phyloP scores from a whole-genome alignment of 2,888 invertebrate species.

The Harpalus rufipes region DNA sequence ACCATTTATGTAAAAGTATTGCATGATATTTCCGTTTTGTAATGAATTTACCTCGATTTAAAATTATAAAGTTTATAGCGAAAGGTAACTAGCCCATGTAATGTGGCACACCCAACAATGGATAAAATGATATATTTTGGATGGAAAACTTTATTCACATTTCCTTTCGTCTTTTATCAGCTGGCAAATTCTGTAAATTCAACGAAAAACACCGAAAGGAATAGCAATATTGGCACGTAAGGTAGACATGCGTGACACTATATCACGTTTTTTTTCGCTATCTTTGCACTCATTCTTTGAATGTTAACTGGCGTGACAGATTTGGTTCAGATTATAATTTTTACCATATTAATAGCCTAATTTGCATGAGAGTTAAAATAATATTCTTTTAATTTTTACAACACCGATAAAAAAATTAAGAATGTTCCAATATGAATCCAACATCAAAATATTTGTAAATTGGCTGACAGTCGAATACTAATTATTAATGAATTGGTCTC shows the following conservation, averaged over 20 bases:
- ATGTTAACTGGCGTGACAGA: neutral
- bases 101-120: no score
- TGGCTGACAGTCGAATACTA: no score
- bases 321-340: neutral
- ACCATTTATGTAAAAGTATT: neutral
- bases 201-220: neutral
- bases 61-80: no score
- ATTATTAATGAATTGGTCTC: no score
- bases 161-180: neutral
- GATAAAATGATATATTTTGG: no score
- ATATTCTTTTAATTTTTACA: no score
- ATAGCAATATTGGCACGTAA: neutral
- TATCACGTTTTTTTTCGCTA: neutral
- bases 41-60: no score
- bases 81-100: no score
- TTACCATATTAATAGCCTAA: neutral
- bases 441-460: no score
- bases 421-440: no score
- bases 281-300: neutral
- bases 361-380: neutral
- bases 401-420: no score
- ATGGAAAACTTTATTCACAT: no score
- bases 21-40: neutral
- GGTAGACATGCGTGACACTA: neutral
- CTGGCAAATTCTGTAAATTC: neutral